These are phyloP conservation scores for Alligator sinensis DNA, from an alignment of 2,113 vertebrate genomes.

Conservation along the genomic window DNA sequence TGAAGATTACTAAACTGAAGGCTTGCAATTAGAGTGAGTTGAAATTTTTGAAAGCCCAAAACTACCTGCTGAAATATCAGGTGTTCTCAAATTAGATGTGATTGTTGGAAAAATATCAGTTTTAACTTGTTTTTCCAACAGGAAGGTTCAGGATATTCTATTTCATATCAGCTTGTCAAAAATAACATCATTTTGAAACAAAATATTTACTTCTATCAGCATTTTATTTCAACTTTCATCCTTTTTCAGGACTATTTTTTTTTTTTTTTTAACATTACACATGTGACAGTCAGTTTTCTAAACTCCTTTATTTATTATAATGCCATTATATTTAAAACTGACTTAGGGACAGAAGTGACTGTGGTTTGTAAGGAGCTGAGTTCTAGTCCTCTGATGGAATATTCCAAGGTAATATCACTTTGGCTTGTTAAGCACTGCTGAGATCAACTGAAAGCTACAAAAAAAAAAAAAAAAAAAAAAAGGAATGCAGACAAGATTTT, in stretches of 20 bases:
- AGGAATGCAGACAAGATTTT: not conserved
- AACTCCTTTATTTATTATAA: not conserved
- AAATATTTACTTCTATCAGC: not conserved
- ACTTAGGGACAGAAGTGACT: not conserved
- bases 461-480: too few species aligned
- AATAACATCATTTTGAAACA: not conserved
- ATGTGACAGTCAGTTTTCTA: not conserved
- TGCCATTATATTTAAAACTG: not conserved
- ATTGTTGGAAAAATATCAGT: not conserved
- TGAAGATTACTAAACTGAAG: too few species aligned
- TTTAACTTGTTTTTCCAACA: not conserved
- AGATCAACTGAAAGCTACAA: not conserved
- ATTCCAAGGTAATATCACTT: not conserved
- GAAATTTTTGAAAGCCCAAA: not conserved
- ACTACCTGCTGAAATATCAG: too few species aligned
- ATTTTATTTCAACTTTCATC: not conserved
- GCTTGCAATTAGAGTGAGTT: not conserved
- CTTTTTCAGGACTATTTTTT: not conserved
- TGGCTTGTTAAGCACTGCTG: not conserved
- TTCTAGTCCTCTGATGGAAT: not conserved
- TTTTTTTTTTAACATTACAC: too few species aligned
- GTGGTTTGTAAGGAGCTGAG: not conserved
- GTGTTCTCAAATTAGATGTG: not conserved
- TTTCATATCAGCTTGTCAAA: not conserved
- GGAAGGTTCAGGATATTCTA: not conserved